Percentiles rank a stretch among this genome's conserved stretches.
Evolutionary conservation across 2,797 vertebrate genomes (phyloP).

Genomic region (Rhodeus uyekii): DNA sequence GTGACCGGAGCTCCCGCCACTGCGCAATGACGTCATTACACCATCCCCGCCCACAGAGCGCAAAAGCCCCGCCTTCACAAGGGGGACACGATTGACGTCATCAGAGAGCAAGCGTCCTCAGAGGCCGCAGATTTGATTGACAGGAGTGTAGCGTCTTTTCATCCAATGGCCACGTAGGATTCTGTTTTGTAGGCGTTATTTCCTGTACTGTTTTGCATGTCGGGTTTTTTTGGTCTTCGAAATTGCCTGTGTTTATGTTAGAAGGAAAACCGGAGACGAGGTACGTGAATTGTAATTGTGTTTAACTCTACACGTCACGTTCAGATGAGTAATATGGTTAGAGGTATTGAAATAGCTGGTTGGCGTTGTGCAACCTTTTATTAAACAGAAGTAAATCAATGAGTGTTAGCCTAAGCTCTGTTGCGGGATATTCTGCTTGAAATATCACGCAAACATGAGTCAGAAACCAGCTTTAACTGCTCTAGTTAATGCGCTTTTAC

Average conservation of each 20-base stretch:
- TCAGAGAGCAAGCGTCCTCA: constrained; percentile 34
- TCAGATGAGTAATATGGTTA: neutral
- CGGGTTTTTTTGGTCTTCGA: constrained; percentile 23
- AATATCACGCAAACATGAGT: neutral
- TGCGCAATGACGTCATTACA: constrained; percentile 12
- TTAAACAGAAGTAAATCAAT: constrained; percentile 14
- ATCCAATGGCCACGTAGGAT: constrained; percentile 30
- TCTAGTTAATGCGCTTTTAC: neutral
- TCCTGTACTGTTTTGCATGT: constrained; percentile 46
- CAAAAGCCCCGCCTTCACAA: constrained; percentile 43
- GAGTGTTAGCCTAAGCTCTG: constrained; percentile 19
- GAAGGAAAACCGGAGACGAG: constrained; percentile 21
- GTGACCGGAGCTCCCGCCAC: neutral
- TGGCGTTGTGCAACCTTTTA: neutral
- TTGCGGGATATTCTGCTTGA: constrained; percentile 18
- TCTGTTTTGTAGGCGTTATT: constrained; percentile 45
- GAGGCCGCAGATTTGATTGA: constrained; percentile 43
- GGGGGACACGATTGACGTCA: constrained; percentile 55
- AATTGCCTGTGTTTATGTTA: constrained; percentile 27
- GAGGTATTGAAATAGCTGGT: neutral
- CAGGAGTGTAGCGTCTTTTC: neutral
- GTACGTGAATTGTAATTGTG: constrained; percentile 45
- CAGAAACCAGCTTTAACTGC: neutral
- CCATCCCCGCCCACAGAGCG: neutral
- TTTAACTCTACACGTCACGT: neutral